phyloP scores from a whole-genome alignment of 35 echinoderm and acorn worm genomes.

The Chiridota heheva region DNA sequence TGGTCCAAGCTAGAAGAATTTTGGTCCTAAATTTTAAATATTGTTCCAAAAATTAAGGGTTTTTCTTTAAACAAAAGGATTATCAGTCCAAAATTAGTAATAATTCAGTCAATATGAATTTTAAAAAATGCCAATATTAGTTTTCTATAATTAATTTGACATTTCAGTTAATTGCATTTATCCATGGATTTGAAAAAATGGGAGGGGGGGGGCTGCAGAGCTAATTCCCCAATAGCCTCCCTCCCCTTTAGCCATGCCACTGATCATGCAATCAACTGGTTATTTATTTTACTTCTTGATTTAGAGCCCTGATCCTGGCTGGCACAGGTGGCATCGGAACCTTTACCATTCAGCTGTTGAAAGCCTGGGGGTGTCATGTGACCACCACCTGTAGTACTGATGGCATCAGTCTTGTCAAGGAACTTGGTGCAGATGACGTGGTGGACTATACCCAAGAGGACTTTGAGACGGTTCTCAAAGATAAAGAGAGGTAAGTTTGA shows the following conservation, averaged over 20 bases:
- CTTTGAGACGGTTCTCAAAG: conserved; percentile 24
- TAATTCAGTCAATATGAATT: neutral
- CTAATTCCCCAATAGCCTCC: neutral
- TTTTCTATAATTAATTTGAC: neutral
- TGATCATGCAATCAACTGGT: neutral
- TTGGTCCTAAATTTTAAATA: no score
- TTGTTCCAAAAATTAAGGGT: no score
- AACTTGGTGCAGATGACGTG: conserved; percentile 66
- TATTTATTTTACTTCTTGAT: neutral
- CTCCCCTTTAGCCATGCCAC: neutral
- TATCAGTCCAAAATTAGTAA: no score
- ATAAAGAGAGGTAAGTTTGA: conserved; percentile 26
- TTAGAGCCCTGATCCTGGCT: conserved; percentile 57
- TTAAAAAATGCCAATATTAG: neutral
- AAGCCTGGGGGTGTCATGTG: conserved; percentile 87
- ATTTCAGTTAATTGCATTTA: no score
- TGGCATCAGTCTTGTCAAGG: conserved; percentile 44
- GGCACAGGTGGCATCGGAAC: conserved; percentile 72
- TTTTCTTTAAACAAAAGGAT: no score
- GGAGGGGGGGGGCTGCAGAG: neutral
- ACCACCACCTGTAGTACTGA: conserved; percentile 60
- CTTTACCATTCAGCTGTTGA: conserved; percentile 78
- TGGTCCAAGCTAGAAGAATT: no score
- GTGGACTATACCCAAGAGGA: conserved; percentile 60
- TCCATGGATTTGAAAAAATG: neutral